phyloP scores from a whole-genome alignment of 53 echinoderm and acorn worm genomes.

The Astropecten irregularis region DNA sequence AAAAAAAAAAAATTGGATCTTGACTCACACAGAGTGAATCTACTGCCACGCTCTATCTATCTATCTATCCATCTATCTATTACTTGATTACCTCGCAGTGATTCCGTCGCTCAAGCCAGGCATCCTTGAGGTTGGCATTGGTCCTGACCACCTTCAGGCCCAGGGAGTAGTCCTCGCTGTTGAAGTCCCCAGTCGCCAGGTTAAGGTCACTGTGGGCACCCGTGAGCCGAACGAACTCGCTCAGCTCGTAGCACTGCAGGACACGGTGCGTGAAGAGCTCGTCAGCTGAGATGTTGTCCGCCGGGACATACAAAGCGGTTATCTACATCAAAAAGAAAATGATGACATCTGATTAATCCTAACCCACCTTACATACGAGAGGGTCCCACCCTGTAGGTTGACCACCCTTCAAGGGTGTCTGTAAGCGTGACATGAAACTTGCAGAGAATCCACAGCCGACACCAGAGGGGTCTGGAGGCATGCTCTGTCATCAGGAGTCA shows the following conservation, averaged over 20 bases:
- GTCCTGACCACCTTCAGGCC: slow-evolving; percentile 59
- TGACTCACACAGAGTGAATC: too few relatives aligned
- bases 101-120: slow-evolving; percentile 71
- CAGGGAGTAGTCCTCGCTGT: slow-evolving; percentile 79
- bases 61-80: too few relatives aligned
- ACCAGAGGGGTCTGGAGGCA: too few relatives aligned
- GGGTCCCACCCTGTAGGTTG: too few relatives aligned
- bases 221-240: slow-evolving; percentile 78
- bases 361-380: too few relatives aligned
- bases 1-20: too few relatives aligned
- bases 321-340: slow-evolving; percentile 54
- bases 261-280: slow-evolving; percentile 73
- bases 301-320: slow-evolving; percentile 83
- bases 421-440: too few relatives aligned
- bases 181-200: slow-evolving; percentile 84
- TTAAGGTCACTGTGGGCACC: slow-evolving; percentile 66
- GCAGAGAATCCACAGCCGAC: too few relatives aligned
- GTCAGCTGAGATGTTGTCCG: slow-evolving; percentile 60
- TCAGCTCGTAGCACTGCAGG: slow-evolving; percentile 83
- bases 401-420: too few relatives aligned
- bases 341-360: background rate
- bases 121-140: slow-evolving; percentile 68
- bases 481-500: too few relatives aligned
- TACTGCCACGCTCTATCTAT: too few relatives aligned
- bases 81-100: background rate